Evolutionary conservation across 2,113 vertebrate genomes (phyloP).

Genomic region (Theristicus caerulescens): DNA sequence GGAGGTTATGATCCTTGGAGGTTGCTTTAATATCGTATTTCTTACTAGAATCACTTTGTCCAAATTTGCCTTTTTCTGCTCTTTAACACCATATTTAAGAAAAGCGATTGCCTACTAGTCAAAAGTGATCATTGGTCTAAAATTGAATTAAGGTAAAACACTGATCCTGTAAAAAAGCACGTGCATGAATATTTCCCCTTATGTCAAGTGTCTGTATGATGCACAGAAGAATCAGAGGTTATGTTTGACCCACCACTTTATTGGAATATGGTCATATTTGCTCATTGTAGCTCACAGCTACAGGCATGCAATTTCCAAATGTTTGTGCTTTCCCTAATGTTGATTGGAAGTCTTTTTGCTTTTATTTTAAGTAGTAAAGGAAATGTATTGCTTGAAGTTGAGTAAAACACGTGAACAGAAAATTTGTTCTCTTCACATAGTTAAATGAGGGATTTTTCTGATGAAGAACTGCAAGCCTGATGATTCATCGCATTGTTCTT

Average conservation of each 20-base stretch:
- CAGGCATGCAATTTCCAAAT: fast-evolving
- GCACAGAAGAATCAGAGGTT: no score
- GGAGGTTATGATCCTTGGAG: fast-evolving
- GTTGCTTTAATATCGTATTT: background rate
- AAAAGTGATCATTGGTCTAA: background rate
- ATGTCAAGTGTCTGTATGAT: no score
- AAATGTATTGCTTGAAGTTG: background rate
- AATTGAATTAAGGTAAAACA: background rate
- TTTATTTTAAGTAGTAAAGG: background rate
- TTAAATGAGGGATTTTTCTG: background rate
- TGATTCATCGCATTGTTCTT: background rate
- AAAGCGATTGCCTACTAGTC: background rate
- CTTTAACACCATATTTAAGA: background rate
- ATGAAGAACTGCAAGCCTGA: background rate
- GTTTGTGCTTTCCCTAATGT: background rate
- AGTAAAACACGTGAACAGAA: background rate
- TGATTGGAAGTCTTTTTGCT: background rate
- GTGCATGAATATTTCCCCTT: background rate
- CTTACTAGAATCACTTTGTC: background rate
- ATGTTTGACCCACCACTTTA: background rate
- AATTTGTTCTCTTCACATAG: fast-evolving
- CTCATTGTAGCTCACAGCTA: background rate
- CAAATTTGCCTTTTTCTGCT: background rate
- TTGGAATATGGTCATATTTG: fast-evolving
- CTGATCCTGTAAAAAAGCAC: fast-evolving